Conservation (phyloP, 2,888 invertebrate species). For the Oasisia sp. region DNA sequence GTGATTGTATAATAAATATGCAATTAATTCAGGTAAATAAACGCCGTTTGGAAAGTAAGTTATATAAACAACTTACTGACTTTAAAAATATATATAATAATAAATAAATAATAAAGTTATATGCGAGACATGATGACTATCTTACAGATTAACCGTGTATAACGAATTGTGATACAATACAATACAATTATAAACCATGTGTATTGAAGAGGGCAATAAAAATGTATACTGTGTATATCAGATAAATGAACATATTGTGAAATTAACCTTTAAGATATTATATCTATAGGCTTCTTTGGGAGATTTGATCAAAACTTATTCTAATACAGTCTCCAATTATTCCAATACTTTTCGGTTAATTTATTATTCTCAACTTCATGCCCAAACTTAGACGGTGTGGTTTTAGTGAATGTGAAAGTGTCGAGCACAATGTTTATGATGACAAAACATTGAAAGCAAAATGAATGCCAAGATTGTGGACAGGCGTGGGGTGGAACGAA, state of each 20-base stretch:
- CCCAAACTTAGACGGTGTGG: not conserved
- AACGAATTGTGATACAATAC: too few relatives aligned
- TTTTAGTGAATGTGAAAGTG: not conserved
- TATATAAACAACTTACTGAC: too few relatives aligned
- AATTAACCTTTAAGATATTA: not conserved
- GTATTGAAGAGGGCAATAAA: too few relatives aligned
- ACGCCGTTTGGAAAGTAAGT: too few relatives aligned
- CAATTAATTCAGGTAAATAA: too few relatives aligned
- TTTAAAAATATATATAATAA: too few relatives aligned
- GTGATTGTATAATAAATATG: too few relatives aligned
- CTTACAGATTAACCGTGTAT: too few relatives aligned
- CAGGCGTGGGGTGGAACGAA: too few relatives aligned
- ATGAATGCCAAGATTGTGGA: constrained; percentile 7
- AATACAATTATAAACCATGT: too few relatives aligned
- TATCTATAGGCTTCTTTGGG: not conserved
- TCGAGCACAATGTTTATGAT: not conserved
- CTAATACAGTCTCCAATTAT: not conserved
- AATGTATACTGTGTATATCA: not conserved
- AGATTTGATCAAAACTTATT: not conserved
- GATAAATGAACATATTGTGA: not conserved
- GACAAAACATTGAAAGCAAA: not conserved
- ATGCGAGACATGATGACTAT: too few relatives aligned
- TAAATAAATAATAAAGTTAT: too few relatives aligned
- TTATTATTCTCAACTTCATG: not conserved
- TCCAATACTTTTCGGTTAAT: not conserved